Evolutionary conservation across 2,113 vertebrate species (phyloP), one percentile per base, ranked within the genome.

Genomic region (Thamnophis sirtalis): DNA sequence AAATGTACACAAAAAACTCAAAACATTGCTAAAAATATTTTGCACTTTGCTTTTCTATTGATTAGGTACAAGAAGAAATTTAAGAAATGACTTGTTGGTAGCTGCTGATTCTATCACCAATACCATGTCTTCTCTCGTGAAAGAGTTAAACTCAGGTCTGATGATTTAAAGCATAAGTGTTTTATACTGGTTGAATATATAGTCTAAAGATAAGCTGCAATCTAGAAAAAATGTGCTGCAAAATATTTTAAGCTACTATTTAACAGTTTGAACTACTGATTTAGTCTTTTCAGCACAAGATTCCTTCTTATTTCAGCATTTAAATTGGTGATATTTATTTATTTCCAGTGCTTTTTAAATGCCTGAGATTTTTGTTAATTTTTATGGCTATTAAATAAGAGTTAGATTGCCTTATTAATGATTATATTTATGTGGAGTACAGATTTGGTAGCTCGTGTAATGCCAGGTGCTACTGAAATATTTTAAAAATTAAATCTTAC

Each of bases 61-160:
- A 91, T 87, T 97, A 99, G 99, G 99, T 96, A 97, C 98, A 84
- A 98, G 99, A 96, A 98, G 99, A 96, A 99, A 99, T 96, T 97
- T 99, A 97, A 98, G 99, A 95, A 99, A 99, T 89, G 99, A 99
- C 96, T 97, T 99, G 87, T 97, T 99, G 88, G 98, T 99, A 86
- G 99, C 99, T 94, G 99, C 99, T 89, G 99, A 99, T 97, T 99
- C 99, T 91, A 99, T 99, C 96, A 99, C 99, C 94, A 99, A 98
- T 95, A 99, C 99, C 53, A 99, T 99, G 99, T 99, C 99, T 15
- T 99, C 99, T 86, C 97, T 99, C 49, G 99, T 99, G 92, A 99
- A 98, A 96, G 99, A 99, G 94, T 98, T 99, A n/a, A 99, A 99
- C 95, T 99, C 99, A 60, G 99, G 99, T 99, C 95, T 95, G 97